Base-by-base conservation (phyloP, 1,140 invertebrate species). In the Atta colombica region DNA sequence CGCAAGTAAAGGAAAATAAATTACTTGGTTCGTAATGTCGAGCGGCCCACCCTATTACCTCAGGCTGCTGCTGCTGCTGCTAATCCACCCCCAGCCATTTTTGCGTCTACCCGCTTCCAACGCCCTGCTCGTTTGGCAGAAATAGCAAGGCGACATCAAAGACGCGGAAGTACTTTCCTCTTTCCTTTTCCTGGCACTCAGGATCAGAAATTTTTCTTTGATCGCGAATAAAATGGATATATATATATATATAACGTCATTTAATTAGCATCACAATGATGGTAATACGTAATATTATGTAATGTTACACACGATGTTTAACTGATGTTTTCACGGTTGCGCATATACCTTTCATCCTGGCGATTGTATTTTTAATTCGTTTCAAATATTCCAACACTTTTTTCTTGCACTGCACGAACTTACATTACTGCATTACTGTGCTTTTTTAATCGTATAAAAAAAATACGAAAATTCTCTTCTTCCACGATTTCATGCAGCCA, bases 1-100 rank as follows among this genome's bases (percentile, higher is more conserved):
- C 90, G 90, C 90, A 55, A 61, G 49, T 80, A 85, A 87, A 91
- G 85, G 91, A 91, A 91, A 91, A 92, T 92, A 92, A 92, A 92
- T 78, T 78, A 66, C 90, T 88, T 82, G 74, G 74, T 92, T 87
- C 85, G 88, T 91, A 92, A 88, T 87, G 87, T 69, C 80, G 75
- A 90, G 78, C 77, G 87, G 68, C 61, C 77, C 78, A 63, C 28
- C 49, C 51, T 84, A 84, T 87, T 91, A 89, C 77, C 55, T 21
- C 74, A 7, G 35, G 49, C 60, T 88, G 55, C 60, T 88, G 58
- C 68, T 35, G 10, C 31, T 75, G 31, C 58, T 21, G 31, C 31
- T 53, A 65, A 58, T 81, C 85, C 68, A 55, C 74, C 49, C 55
- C 39, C 55, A 45, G 81, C 25, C n/a, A n/a, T 66, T 65, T 45